Evolutionary conservation across 2,113 vertebrate species (phyloP), one percentile per base, ranked within the genome.

Genomic region (Chamaea fasciata): DNA sequence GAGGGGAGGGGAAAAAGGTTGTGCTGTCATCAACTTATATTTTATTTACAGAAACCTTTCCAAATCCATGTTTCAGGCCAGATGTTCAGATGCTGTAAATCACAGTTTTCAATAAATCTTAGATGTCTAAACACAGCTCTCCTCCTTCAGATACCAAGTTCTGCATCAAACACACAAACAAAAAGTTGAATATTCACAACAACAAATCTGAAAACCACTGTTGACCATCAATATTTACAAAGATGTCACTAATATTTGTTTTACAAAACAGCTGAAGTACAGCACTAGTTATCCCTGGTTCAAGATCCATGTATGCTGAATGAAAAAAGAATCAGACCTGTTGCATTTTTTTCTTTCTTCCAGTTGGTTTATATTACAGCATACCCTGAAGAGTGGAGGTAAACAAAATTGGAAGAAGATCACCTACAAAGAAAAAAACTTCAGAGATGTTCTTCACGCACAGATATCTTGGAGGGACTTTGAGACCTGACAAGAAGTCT

Each of bases 1-100:
- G 4, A 21, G 21, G 2, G 1, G 23, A 4, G 1, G 10, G 16
- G 3, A 16, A 18, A 11, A 59, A 35, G 14, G 6, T 55, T 82
- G 5, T 55, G 42, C 27, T 74, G 19, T 63, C 20, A 74, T 46
- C 50, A 74, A 86, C 9, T 70, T 83, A 10, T 41, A 13, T 82
- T 63, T 60, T 78, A 87, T 83, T 75, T 84, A 75, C 60, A 95
- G 35, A 75, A 93, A 63, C 2, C 7, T 23, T 67, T 67, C 26
- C 16, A 35, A 86, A 77, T 5, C 4, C 12, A 8, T 39, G 10
- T 47, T 73, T 75, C 44, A 86, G 15, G 22, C 11, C 28, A 49
- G 52, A 64, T 73, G 7, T 53, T 73, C 15, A 68, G 35, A 39
- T 8, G 13, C 5, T 56, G 30, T 47, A 91, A 67, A 82, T 56